Conservation (phyloP, 2,797 vertebrate species). For the Aphelocoma californica region DNA sequence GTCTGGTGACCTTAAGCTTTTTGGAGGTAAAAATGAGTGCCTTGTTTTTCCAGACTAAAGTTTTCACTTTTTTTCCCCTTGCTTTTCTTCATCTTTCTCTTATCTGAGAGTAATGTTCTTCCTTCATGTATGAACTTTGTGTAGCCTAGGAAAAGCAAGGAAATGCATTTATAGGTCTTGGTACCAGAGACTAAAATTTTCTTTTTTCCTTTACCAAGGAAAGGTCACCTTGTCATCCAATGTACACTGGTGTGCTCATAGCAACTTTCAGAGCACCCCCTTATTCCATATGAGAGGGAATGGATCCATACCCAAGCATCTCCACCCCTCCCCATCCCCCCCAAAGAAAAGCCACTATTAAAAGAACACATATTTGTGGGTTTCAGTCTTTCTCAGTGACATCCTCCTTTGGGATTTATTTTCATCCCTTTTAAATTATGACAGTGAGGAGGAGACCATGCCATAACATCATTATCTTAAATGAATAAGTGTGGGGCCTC, state of each 20-base stretch:
- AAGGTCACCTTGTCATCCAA: background rate
- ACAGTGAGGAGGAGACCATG: background rate
- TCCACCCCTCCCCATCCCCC: rapidly evolving
- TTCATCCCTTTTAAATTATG: background rate
- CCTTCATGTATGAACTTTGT: background rate
- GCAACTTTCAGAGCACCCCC: background rate
- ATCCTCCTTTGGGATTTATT: background rate
- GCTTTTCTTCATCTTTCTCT: background rate
- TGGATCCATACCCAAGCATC: background rate
- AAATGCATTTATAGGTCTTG: background rate
- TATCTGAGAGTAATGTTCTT: background rate
- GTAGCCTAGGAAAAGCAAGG: background rate
- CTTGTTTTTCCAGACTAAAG: conserved; percentile 30
- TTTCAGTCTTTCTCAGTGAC: background rate
- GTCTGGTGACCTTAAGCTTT: conserved; percentile 53
- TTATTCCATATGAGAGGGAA: background rate
- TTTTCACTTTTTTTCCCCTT: conserved; percentile 23
- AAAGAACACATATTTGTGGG: background rate
- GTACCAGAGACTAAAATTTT: background rate
- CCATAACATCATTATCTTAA: background rate
- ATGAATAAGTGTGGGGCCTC: background rate
- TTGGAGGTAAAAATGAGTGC: conserved; percentile 36
- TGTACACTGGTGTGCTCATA: background rate
- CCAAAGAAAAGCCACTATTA: background rate
- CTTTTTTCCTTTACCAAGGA: background rate